Percentiles rank a stretch among this genome's conserved stretches.
Evolutionary conservation across 2,113 vertebrate genomes (phyloP).

Genomic region (Engystomops pustulosus): DNA sequence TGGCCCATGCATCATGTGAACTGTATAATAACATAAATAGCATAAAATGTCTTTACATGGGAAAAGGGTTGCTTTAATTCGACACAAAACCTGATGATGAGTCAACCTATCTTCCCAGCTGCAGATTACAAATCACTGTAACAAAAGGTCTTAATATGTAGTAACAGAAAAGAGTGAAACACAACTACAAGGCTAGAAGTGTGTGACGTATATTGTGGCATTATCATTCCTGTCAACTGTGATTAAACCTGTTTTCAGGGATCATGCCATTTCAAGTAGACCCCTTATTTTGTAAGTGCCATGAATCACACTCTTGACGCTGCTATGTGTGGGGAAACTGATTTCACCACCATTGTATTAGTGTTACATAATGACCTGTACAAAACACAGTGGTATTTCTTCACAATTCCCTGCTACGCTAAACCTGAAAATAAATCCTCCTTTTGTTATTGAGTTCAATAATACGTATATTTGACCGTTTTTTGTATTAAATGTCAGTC

Average conservation of each 20-base stretch:
- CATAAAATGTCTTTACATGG: background rate
- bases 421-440: conserved; percentile 26
- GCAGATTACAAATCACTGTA: conserved; percentile 41
- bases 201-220: conserved; percentile 35
- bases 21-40: no score
- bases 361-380: background rate
- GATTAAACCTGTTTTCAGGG: conserved; percentile 30
- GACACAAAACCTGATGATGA: background rate
- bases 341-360: background rate
- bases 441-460: background rate
- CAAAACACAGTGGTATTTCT: background rate
- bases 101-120: conserved; percentile 35
- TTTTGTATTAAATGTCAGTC: background rate
- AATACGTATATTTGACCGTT: background rate
- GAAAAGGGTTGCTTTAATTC: background rate
- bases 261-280: conserved; percentile 15
- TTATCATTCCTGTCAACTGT: background rate
- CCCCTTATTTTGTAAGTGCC: background rate
- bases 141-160: conserved; percentile 14
- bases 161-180: conserved; percentile 25
- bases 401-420: background rate
- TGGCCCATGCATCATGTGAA: no score
- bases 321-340: conserved; percentile 27
- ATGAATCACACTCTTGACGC: background rate
- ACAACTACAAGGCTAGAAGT: conserved; percentile 7